Evolutionary conservation across 1,140 invertebrate species (phyloP).

Genomic region (Solenopsis fugax): DNA sequence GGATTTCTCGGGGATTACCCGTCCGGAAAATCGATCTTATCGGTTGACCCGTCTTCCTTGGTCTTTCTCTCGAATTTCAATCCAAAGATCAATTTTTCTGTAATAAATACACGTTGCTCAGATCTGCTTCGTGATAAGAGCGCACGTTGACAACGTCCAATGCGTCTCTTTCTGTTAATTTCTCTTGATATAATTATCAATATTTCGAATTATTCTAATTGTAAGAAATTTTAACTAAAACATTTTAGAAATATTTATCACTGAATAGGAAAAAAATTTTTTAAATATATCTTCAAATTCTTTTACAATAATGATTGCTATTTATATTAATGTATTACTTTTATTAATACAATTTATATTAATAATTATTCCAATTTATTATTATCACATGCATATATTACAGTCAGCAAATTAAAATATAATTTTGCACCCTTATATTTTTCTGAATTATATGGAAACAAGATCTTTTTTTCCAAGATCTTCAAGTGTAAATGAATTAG

Average conservation of each 20-base stretch:
- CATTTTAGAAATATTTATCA: neutral
- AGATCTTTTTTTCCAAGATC: neutral
- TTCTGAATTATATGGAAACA: neutral
- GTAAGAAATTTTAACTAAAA: neutral
- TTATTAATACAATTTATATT: too few relatives aligned
- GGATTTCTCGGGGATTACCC: slow-evolving; percentile 10
- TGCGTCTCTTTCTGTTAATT: neutral
- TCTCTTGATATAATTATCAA: neutral
- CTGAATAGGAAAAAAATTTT: neutral
- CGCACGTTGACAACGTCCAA: neutral
- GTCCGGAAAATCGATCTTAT: slow-evolving; percentile 36
- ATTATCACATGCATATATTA: neutral
- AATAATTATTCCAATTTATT: neutral
- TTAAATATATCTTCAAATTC: neutral
- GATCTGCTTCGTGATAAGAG: neutral
- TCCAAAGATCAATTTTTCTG: neutral
- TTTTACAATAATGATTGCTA: neutral
- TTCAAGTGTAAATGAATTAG: too few relatives aligned
- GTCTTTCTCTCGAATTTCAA: slow-evolving; percentile 8
- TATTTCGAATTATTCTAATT: neutral
- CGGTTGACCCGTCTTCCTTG: neutral
- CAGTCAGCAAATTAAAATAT: neutral
- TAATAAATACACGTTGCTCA: neutral
- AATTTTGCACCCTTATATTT: neutral
- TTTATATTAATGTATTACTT: too few relatives aligned